Base-by-base conservation (phyloP, 2,113 vertebrate species). In the Campylomormyrus tamandua region DNA sequence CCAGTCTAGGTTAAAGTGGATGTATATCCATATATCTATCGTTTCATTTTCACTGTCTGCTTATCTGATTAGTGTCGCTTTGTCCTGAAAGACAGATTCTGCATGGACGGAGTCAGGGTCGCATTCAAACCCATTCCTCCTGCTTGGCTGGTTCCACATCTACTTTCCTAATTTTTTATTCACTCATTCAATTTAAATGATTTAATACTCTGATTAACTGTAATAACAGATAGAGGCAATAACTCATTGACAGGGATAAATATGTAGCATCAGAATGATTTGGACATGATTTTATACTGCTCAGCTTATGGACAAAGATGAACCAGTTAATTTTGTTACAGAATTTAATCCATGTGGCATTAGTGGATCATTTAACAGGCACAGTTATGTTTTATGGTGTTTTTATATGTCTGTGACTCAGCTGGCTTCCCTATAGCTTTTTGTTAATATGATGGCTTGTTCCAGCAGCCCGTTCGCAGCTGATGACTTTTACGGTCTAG, bases 141-240 rank as follows among this genome's bases (percentile, higher is more conserved):
- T 42, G 35, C 74, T 80, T 80, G 35, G 17, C 35, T 80, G 74
- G 31, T 39, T 80, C 74, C 74, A 80, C 15, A 80, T 80, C 35
- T 42, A 80, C 74, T 80, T 39, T 80, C 31, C 5, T 80, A 39
- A 42, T 42, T 19, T 74, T 80, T 80, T 19, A 80, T 80, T 80
- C 74, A 80, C 74, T 80, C 74, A 80, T 80, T 80, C 35, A 80
- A 80, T 80, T 80, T 42, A 42, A 80, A 80, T 42, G 74, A 80
- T 80, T 80, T 80, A 80, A 80, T 42, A 80, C 74, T 80, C 35
- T 42, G 74, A 80, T 80, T 80, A 80, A 80, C 74, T 80, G 35
- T 21, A 80, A 42, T 42, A 80, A 42, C 74, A 42, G 35, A 80
- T 80, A 80, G 35, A 80, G 74, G 35, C 74, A 80, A 80, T 80